A percentile compares a stretch with the other conserved stretches of the same genome.
Evolutionary conservation across 2,888 invertebrate species (phyloP).

Genomic region (Cephus pygmeus): DNA sequence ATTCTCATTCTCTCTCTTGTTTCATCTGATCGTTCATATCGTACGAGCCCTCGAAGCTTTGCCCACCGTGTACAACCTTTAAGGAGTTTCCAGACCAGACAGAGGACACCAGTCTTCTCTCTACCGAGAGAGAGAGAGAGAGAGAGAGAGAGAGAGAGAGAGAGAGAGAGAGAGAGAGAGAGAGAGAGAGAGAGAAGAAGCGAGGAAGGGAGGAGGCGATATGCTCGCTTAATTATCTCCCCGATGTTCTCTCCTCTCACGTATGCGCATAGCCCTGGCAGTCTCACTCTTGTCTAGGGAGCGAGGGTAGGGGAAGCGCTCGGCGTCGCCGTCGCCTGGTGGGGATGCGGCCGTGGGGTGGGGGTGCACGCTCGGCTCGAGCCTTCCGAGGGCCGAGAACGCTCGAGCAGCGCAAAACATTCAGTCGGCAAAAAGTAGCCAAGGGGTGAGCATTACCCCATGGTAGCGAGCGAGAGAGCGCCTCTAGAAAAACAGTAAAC

Average conservation of each 20-base stretch:
- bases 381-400: slow-evolving; percentile 32
- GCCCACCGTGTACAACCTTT: no score
- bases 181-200: slow-evolving; percentile 26
- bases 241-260: slow-evolving; percentile 29
- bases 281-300: slow-evolving; percentile 34
- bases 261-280: slow-evolving; percentile 35
- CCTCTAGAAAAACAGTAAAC: slow-evolving; percentile 37
- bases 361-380: slow-evolving; percentile 25
- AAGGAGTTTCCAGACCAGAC: no score
- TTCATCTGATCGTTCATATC: no score
- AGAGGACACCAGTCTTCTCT: no score
- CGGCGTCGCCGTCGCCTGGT: slow-evolving; percentile 31
- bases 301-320: slow-evolving; percentile 26
- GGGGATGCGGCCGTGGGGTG: slow-evolving; percentile 38
- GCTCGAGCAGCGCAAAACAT: slow-evolving; percentile 60
- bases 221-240: slow-evolving; percentile 64
- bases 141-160: slow-evolving; percentile 3
- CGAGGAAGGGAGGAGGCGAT: slow-evolving; percentile 38
- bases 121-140: slow-evolving; percentile 3
- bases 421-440: slow-evolving; percentile 67
- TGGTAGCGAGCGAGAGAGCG: slow-evolving; percentile 31
- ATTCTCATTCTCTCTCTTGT: neutral
- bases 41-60: no score
- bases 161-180: slow-evolving; percentile 5
- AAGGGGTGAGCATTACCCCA: slow-evolving; percentile 63